These are phyloP conservation scores for Etheostoma spectabile DNA, from an alignment of 2,113 vertebrate genomes.

Conservation along the genomic window DNA sequence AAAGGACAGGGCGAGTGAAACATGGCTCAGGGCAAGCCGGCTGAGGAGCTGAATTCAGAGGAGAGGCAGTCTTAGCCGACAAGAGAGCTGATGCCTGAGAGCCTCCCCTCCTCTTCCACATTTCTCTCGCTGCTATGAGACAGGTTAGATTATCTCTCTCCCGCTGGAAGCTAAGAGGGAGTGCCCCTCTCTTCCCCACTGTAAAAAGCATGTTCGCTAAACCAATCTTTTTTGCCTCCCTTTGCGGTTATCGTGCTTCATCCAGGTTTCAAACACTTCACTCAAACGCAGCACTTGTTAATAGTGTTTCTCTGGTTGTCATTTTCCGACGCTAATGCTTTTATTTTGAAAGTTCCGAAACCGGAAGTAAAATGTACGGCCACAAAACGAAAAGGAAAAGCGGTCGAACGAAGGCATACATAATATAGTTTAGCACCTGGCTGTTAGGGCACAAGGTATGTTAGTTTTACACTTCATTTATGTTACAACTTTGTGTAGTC, in stretches of 20 bases:
- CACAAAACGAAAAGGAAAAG: too few species aligned
- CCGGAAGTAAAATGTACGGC: too few species aligned
- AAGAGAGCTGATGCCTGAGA: conserved; percentile 32
- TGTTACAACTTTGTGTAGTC: too few species aligned
- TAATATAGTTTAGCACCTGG: too few species aligned
- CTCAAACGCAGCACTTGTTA: conserved; percentile 29
- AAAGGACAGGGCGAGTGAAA: conserved; percentile 64
- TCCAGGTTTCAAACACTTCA: conserved; percentile 56
- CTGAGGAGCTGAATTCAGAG: conserved; percentile 27
- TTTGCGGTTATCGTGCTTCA: conserved; percentile 55
- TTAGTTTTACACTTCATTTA: too few species aligned
- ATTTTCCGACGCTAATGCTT: too few species aligned
- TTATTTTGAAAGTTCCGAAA: too few species aligned
- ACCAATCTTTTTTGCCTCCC: conserved; percentile 52
- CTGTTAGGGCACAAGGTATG: too few species aligned
- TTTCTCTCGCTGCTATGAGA: conserved; percentile 30
- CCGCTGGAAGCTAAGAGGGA: conserved; percentile 40
- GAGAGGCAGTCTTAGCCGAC: conserved; percentile 35
- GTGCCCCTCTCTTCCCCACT: conserved; percentile 29
- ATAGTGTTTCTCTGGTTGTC: too few species aligned
- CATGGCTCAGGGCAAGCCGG: conserved; percentile 41
- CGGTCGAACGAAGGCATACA: too few species aligned
- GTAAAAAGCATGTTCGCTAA: conserved; percentile 43
- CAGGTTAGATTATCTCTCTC: conserved; percentile 38
- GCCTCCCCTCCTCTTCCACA: not conserved